Evolutionary conservation across 2,888 invertebrate species (phyloP), one percentile per base, ranked within the genome.

Genomic region (Aspidapion aeneum): DNA sequence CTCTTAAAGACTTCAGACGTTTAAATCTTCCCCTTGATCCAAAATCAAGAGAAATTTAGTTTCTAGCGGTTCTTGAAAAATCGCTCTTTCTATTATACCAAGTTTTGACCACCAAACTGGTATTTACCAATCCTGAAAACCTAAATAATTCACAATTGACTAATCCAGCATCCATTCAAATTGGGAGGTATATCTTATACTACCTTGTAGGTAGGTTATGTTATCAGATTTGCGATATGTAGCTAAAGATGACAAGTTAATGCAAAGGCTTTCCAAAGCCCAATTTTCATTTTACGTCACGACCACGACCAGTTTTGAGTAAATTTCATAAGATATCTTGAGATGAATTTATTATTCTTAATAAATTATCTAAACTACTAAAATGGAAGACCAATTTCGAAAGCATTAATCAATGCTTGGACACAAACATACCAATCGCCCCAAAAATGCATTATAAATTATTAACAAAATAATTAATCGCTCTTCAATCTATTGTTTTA

Each of bases 161-260:
- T n/a, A n/a, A n/a, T n/a, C n/a, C n/a, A n/a, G 82, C 99, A 99
- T 99, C 90, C 94, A 94, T 75, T 93, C 90, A 78, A 99, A 99
- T 75, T 91, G n/a, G n/a, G n/a, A n/a, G n/a, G n/a, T n/a, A n/a
- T n/a, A n/a, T n/a, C n/a, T n/a, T n/a, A n/a, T n/a, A n/a, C n/a
- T n/a, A n/a, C n/a, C n/a, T n/a, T n/a, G n/a, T n/a, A n/a, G n/a
- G n/a, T n/a, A n/a, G n/a, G n/a, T n/a, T n/a, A n/a, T n/a, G n/a
- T n/a, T n/a, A n/a, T n/a, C n/a, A n/a, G n/a, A n/a, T n/a, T n/a
- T n/a, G n/a, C n/a, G n/a, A n/a, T n/a, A n/a, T n/a, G n/a, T n/a
- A n/a, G n/a, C n/a, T n/a, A n/a, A n/a, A n/a, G n/a, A n/a, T n/a
- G n/a, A n/a, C n/a, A n/a, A n/a, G n/a, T n/a, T n/a, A n/a, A n/a